These are phyloP conservation scores for Stegodyphus dumicola DNA, from an alignment of 1,140 invertebrate species.

Conservation along the genomic window DNA sequence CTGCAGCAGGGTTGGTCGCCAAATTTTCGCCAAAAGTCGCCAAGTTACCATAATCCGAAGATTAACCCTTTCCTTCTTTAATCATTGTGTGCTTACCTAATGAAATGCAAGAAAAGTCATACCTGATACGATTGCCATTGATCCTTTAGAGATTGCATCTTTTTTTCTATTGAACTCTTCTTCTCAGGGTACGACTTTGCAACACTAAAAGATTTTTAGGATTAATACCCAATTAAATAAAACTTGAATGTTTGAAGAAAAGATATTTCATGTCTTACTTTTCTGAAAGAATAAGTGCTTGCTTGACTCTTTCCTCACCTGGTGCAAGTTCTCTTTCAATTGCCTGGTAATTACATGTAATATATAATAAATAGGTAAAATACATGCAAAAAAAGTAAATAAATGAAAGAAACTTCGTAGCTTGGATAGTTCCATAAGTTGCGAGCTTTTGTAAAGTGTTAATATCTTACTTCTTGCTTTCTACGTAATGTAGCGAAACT, in stretches of 20 bases:
- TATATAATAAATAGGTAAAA: too few relatives aligned
- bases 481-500: conserved; percentile 20
- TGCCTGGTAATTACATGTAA: not conserved
- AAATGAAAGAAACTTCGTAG: not conserved
- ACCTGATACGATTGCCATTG: too few relatives aligned
- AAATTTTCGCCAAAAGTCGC: too few relatives aligned
- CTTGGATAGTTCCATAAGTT: not conserved
- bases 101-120: too few relatives aligned
- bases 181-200: conserved; percentile 35
- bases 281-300: conserved; percentile 32
- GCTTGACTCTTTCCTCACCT: conserved; percentile 41
- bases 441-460: not conserved
- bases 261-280: conserved; percentile 13
- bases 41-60: too few relatives aligned
- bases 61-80: too few relatives aligned
- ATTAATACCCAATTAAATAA: too few relatives aligned
- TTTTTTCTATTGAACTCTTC: conserved; percentile 4
- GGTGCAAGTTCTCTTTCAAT: conserved; percentile 17
- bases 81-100: too few relatives aligned
- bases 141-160: too few relatives aligned
- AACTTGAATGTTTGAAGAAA: too few relatives aligned
- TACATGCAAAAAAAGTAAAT: not conserved
- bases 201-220: conserved; percentile 14
- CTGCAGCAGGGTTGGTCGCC: too few relatives aligned
- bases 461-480: conserved; percentile 34